These are phyloP conservation scores for Platerodrilus igneus DNA, from an alignment of 2,888 invertebrate species.

Conservation along the genomic window DNA sequence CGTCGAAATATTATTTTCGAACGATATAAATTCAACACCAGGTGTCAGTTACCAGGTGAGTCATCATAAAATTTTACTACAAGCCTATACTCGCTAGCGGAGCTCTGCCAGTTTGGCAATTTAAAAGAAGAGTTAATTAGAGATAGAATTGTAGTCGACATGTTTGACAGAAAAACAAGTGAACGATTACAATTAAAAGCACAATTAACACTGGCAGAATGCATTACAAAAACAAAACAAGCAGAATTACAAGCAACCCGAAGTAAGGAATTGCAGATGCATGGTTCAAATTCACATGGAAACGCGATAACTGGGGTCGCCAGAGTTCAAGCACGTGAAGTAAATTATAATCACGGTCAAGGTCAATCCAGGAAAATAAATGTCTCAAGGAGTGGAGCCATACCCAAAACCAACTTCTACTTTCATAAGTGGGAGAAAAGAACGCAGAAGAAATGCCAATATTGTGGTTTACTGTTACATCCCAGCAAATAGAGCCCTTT, in stretches of 20 bases:
- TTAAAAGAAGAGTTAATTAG: background rate
- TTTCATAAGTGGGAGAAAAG: too few species aligned
- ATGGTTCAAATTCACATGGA: too few species aligned
- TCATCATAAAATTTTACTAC: background rate
- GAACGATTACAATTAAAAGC: slow-evolving; percentile 1
- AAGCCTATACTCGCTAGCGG: background rate
- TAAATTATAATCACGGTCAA: too few species aligned
- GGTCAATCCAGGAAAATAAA: too few species aligned
- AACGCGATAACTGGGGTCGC: too few species aligned
- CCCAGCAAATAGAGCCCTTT: too few species aligned
- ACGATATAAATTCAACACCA: slow-evolving; percentile 1
- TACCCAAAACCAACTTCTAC: too few species aligned
- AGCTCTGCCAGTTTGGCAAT: background rate
- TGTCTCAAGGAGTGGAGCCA: too few species aligned
- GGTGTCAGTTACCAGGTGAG: background rate
- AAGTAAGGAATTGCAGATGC: background rate
- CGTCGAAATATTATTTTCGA: background rate
- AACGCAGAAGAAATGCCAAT: too few species aligned
- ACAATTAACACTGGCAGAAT: background rate
- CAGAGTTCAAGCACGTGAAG: too few species aligned
- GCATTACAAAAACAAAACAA: background rate
- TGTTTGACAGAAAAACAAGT: background rate
- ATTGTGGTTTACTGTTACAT: too few species aligned
- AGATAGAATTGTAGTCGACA: slow-evolving; percentile 1
- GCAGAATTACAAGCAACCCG: background rate